Evolutionary conservation across 2,797 vertebrate species (phyloP).

Genomic region (Masticophis lateralis): DNA sequence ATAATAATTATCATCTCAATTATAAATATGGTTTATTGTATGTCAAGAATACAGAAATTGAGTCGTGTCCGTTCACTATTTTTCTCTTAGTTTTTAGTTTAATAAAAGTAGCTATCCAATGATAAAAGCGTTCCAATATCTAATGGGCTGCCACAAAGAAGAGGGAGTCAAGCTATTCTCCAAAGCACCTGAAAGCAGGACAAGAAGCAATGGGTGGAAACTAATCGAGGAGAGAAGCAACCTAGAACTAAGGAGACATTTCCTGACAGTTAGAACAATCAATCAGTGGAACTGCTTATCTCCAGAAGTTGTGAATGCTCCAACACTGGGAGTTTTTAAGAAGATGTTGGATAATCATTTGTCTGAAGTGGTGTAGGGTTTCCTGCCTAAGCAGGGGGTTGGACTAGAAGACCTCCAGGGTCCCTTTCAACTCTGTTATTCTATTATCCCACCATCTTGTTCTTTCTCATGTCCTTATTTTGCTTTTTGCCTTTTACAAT

Average conservation of each 20-base stretch:
- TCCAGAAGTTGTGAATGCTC: too few relatives aligned
- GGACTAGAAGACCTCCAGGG: too few relatives aligned
- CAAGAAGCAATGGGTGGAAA: not conserved
- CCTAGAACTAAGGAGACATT: not conserved
- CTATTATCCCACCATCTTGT: not conserved
- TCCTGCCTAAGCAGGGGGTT: too few relatives aligned
- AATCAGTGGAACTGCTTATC: too few relatives aligned
- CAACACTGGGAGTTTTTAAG: too few relatives aligned
- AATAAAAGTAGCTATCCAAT: not conserved
- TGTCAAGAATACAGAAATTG: not conserved
- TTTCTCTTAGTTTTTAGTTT: not conserved
- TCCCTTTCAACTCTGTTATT: too few relatives aligned
- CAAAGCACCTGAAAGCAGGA: not conserved
- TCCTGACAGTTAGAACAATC: not conserved
- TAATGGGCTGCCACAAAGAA: not conserved
- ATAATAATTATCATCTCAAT: constrained; percentile 23
- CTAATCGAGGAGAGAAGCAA: not conserved
- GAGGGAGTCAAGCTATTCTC: not conserved
- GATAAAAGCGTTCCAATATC: not conserved
- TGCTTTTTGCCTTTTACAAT: not conserved
- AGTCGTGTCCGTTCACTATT: not conserved
- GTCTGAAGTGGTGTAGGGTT: too few relatives aligned
- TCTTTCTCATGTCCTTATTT: not conserved
- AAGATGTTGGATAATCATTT: too few relatives aligned
- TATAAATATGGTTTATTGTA: constrained; percentile 69